phyloP scores from a whole-genome alignment of 2,888 invertebrate genomes.

The Cylloceria caligata region DNA sequence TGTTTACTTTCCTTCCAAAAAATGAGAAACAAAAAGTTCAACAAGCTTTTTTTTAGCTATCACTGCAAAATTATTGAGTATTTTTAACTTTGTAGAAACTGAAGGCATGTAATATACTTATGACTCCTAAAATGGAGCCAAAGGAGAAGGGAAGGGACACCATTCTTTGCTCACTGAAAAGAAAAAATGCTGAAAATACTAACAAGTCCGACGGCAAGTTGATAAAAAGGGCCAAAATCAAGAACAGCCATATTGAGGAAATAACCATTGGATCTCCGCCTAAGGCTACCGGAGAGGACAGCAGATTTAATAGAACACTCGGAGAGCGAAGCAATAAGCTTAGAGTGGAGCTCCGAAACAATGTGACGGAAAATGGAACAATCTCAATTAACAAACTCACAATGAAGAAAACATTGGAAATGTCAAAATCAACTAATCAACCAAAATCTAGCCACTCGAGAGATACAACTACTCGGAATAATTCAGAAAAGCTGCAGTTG shows the following conservation, averaged over 20 bases:
- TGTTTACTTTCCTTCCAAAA: no score
- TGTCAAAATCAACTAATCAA: not conserved
- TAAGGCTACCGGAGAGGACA: not conserved
- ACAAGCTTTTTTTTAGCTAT: not conserved
- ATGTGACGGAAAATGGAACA: not conserved
- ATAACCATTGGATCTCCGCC: slow-evolving; percentile 6
- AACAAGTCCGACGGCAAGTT: not conserved
- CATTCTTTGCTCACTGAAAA: not conserved
- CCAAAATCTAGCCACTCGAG: not conserved
- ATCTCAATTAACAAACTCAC: not conserved
- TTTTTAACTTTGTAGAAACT: not conserved
- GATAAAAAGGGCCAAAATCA: not conserved
- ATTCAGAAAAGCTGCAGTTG: not conserved
- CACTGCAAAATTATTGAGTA: not conserved
- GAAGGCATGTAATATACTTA: not conserved
- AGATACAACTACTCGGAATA: not conserved
- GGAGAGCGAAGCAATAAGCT: not conserved
- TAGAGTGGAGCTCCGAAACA: not conserved
- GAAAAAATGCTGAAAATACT: not conserved
- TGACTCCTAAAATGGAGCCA: not conserved
- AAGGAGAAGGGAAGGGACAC: not conserved
- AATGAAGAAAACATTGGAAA: not conserved
- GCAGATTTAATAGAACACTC: not conserved
- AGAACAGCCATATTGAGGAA: not conserved
- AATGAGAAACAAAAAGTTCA: no score